These are phyloP conservation scores for Indicator maculatus DNA, from an alignment of 2,113 vertebrate species.

Conservation along the genomic window DNA sequence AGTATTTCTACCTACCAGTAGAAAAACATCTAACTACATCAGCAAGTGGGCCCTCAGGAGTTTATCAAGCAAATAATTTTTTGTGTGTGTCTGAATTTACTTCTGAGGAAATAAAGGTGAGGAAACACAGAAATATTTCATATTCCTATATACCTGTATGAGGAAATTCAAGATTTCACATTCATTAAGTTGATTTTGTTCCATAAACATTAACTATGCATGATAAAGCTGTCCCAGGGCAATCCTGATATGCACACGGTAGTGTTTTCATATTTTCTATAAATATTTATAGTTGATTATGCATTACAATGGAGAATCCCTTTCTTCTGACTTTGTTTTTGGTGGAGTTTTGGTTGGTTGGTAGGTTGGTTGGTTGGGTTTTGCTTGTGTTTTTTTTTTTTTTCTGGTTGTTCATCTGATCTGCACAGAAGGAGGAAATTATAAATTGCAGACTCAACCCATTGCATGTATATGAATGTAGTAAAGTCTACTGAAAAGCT, in stretches of 20 bases:
- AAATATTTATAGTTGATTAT: conserved; percentile 59
- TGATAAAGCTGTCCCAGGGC: background rate
- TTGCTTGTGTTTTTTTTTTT: background rate
- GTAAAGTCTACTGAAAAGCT: background rate
- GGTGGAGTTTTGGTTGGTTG: too few relatives aligned
- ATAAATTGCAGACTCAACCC: background rate
- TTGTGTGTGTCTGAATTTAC: too few relatives aligned
- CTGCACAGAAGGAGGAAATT: background rate
- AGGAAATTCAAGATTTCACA: background rate
- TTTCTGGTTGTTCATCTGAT: conserved; percentile 18
- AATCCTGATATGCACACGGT: background rate
- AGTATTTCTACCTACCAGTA: background rate
- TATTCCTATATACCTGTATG: background rate
- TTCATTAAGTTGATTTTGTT: background rate
- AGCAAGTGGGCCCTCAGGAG: background rate
- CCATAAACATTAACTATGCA: conserved; percentile 40
- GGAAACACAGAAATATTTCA: too few relatives aligned
- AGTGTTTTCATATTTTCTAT: conserved; percentile 46
- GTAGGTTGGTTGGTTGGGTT: too few relatives aligned
- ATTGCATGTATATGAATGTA: background rate
- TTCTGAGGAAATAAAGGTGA: too few relatives aligned
- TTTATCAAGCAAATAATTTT: background rate
- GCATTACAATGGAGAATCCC: conserved; percentile 42
- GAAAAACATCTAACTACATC: background rate
- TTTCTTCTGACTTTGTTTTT: conserved; percentile 48